Conservation (phyloP, 2,113 vertebrate species). For the Clarias macrocephalus region DNA sequence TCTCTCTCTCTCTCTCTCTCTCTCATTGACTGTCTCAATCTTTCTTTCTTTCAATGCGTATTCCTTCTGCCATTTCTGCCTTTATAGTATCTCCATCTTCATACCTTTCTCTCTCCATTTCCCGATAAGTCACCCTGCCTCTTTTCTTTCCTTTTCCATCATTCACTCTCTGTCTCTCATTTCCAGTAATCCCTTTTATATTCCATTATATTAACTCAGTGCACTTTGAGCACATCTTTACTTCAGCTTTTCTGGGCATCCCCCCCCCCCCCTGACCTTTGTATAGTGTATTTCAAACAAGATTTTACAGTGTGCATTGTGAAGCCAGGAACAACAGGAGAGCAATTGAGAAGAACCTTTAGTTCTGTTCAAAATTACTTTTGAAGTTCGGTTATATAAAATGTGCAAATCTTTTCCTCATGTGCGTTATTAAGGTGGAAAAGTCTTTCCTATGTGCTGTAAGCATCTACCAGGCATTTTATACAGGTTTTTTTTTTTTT, state of each 20-base stretch:
- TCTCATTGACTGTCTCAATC: neutral
- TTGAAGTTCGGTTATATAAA: neutral
- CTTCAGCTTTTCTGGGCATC: neutral
- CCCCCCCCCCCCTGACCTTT: neutral
- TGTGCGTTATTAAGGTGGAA: neutral
- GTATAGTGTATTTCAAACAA: neutral
- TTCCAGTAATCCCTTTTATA: neutral
- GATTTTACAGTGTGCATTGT: slow-evolving; percentile 5
- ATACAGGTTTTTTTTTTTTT: neutral
- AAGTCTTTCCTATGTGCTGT: neutral
- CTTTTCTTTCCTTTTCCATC: neutral
- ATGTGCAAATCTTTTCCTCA: neutral
- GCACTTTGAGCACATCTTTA: neutral
- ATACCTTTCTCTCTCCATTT: neutral
- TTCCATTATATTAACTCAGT: neutral
- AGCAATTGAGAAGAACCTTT: neutral
- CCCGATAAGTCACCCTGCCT: neutral
- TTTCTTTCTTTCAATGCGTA: slow-evolving; percentile 3
- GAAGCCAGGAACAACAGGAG: slow-evolving; percentile 4
- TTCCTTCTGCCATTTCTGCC: neutral
- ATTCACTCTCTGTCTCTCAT: neutral
- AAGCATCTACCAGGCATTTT: neutral
- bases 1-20: slow-evolving; percentile 5
- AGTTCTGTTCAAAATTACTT: neutral
- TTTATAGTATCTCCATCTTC: neutral